phyloP scores from a whole-genome alignment of 1,140 invertebrate species.

The Batillaria attramentaria region DNA sequence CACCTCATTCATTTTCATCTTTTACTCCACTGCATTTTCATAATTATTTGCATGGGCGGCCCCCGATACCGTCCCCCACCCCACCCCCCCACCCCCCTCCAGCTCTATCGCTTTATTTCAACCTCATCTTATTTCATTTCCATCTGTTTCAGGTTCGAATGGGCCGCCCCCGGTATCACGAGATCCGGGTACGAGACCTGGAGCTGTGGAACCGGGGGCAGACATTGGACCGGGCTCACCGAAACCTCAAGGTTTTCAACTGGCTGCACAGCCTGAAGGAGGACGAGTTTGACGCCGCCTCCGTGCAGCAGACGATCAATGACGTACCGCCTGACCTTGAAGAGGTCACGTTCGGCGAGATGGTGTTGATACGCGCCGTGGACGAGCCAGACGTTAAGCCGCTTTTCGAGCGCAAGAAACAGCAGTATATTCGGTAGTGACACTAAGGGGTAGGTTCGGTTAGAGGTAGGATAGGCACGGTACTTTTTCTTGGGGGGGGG shows the following conservation, averaged over 20 bases:
- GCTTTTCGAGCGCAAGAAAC: constrained; percentile 38
- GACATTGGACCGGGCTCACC: constrained; percentile 48
- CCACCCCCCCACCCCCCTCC: no score
- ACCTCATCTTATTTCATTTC: background rate
- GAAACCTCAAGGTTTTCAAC: constrained; percentile 64
- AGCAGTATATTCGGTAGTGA: background rate
- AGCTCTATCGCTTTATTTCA: no score
- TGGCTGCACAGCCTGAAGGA: constrained; percentile 62
- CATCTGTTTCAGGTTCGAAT: constrained; percentile 46
- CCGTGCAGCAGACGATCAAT: constrained; percentile 35
- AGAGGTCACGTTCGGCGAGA: constrained; percentile 30
- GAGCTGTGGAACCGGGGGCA: constrained; percentile 58
- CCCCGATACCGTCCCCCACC: constrained; percentile 63
- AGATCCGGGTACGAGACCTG: constrained; percentile 52
- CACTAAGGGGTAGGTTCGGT: background rate
- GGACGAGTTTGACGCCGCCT: constrained; percentile 44
- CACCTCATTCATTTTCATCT: constrained; percentile 40
- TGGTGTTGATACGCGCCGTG: constrained; percentile 52
- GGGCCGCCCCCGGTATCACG: constrained; percentile 62
- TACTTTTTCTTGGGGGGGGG: background rate
- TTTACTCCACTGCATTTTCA: background rate
- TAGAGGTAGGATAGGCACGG: background rate
- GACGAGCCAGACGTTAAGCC: constrained; percentile 60
- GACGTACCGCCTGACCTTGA: constrained; percentile 36
- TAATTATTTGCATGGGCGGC: constrained; percentile 55